Evolutionary conservation across 2,888 invertebrate species (phyloP).

Genomic region (Cynaeus angustus): DNA sequence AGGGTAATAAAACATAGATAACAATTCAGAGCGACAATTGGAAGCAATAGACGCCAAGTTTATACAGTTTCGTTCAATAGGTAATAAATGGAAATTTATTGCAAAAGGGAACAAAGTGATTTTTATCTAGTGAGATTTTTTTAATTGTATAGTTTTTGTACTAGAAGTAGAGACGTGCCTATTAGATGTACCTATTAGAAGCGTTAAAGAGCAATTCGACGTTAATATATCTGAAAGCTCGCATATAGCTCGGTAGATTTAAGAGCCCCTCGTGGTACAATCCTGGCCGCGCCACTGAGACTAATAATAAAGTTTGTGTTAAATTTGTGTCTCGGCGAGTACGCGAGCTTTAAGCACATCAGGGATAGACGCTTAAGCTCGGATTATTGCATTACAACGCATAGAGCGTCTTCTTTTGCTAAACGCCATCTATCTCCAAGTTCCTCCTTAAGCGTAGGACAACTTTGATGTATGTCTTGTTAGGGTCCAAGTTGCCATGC

Average conservation of each 20-base stretch:
- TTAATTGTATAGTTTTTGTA: too few relatives aligned
- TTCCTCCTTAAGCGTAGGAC: not conserved
- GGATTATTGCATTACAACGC: conserved; percentile 7
- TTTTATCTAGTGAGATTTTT: too few relatives aligned
- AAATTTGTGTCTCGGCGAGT: not conserved
- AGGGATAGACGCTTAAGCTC: conserved; percentile 20
- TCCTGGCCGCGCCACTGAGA: not conserved
- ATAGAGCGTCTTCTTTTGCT: conserved; percentile 6
- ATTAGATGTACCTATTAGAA: too few relatives aligned
- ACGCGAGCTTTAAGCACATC: conserved; percentile 20
- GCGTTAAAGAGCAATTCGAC: too few relatives aligned
- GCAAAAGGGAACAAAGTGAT: too few relatives aligned
- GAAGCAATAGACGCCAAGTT: too few relatives aligned
- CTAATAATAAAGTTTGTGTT: conserved; percentile 28
- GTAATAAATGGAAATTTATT: too few relatives aligned
- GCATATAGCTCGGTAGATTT: not conserved
- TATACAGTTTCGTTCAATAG: too few relatives aligned
- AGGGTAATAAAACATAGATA: too few relatives aligned
- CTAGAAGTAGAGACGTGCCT: too few relatives aligned
- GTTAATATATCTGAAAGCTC: too few relatives aligned
- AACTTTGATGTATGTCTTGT: not conserved
- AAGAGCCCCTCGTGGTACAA: not conserved
- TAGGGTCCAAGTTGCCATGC: conserved; percentile 1
- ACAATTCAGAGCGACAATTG: too few relatives aligned
- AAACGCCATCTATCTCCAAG: not conserved